Conservation (phyloP, 2,888 invertebrate species). For the Stomorhina lunata region DNA sequence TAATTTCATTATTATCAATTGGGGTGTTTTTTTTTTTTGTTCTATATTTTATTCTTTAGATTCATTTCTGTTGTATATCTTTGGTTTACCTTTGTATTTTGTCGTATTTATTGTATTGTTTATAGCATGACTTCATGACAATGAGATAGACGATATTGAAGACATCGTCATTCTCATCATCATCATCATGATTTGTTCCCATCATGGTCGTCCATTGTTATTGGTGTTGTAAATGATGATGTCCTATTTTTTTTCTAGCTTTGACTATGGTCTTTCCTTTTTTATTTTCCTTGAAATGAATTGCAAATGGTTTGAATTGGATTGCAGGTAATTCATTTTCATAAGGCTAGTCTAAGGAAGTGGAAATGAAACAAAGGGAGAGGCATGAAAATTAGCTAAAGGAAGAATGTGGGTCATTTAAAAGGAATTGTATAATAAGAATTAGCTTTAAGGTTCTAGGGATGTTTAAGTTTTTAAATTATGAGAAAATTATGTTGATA, state of each 20-base stretch:
- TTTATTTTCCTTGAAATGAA: constrained; percentile 36
- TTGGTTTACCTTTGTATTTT: constrained; percentile 49
- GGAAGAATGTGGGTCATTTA: background rate
- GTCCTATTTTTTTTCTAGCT: constrained; percentile 48
- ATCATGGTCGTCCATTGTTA: constrained; percentile 29
- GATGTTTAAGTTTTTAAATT: no score
- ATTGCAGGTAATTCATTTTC: constrained; percentile 58
- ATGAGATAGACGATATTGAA: constrained; percentile 12
- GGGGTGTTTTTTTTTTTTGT: constrained; percentile 51
- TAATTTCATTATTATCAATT: constrained; percentile 67
- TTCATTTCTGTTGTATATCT: background rate
- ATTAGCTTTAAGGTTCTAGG: no score
- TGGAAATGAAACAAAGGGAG: background rate
- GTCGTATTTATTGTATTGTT: constrained; percentile 29
- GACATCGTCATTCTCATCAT: constrained; percentile 1
- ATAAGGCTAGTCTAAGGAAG: constrained; percentile 25
- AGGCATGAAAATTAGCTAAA: background rate
- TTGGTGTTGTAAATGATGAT: constrained; percentile 45
- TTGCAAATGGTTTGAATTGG: constrained; percentile 40
- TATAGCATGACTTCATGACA: constrained; percentile 18
- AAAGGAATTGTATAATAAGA: no score
- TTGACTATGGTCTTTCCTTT: background rate
- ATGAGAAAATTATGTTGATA: no score
- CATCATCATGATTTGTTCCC: background rate
- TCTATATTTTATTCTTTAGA: constrained; percentile 6